Conservation (phyloP, 30 jellyfish, hydroid and myxozoan species). For the Haliclystus octoradiatus region DNA sequence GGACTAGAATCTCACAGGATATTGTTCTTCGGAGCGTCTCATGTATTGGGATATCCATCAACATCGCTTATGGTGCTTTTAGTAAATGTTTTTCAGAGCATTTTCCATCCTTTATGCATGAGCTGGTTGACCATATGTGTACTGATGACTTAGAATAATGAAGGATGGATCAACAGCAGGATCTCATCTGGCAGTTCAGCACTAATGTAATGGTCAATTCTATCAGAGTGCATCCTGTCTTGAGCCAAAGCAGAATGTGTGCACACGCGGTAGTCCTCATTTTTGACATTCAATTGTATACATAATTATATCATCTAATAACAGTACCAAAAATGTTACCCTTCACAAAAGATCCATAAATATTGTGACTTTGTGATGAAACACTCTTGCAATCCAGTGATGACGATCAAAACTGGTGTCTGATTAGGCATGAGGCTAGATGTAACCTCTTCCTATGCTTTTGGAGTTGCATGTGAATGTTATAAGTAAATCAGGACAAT, state of each 20-base stretch:
- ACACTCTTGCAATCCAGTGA: conserved; percentile 1
- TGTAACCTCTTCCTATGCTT: conserved; percentile 9
- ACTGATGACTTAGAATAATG: neutral
- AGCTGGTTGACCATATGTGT: neutral
- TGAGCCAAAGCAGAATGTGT: neutral
- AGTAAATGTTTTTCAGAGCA: neutral
- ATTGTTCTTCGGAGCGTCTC: neutral
- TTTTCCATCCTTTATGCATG: conserved; percentile 8
- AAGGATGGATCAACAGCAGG: neutral
- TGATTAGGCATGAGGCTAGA: neutral
- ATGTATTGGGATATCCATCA: neutral
- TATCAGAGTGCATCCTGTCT: neutral
- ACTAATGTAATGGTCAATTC: neutral
- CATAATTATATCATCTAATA: neutral
- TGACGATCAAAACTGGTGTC: neutral
- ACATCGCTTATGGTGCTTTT: neutral
- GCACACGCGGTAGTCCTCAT: conserved; percentile 6
- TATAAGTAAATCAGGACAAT: conserved; percentile 9
- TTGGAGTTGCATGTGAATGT: conserved; percentile 13
- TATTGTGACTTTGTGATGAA: neutral
- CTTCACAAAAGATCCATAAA: conserved; percentile 3
- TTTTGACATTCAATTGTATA: conserved; percentile 17
- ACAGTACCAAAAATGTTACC: conserved; percentile 4
- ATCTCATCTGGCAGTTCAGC: conserved; percentile 13
- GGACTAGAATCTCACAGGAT: too few species aligned